These are phyloP conservation scores for Bos taurus DNA, from an alignment of 2,113 vertebrate species.

Conservation along the genomic window DNA sequence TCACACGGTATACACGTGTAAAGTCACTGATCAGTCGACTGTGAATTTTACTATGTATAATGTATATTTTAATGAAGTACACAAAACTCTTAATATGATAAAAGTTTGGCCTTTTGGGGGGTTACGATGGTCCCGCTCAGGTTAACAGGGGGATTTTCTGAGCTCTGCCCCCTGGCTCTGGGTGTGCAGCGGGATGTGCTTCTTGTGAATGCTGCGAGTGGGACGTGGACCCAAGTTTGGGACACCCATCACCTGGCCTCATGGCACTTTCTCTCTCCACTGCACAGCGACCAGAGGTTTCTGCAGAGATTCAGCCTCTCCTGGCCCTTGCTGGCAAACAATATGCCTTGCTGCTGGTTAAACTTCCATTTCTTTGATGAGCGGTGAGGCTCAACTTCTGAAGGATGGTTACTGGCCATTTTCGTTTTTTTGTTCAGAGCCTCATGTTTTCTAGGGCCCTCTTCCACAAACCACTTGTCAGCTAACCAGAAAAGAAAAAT, in stretches of 20 bases:
- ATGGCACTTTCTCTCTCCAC: neutral
- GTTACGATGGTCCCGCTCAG: neutral
- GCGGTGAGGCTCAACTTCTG: neutral
- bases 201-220: neutral
- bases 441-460: neutral
- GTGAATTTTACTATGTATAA: neutral
- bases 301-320: neutral
- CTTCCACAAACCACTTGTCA: neutral
- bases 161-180: neutral
- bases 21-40: neutral
- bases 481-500: neutral
- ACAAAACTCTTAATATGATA: neutral
- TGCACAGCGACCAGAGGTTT: neutral
- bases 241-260: neutral
- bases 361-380: neutral
- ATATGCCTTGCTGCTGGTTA: neutral
- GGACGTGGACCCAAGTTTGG: neutral
- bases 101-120: no score
- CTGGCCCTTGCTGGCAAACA: neutral
- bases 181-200: neutral
- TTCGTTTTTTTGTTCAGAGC: neutral
- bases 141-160: neutral
- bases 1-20: neutral
- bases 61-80: neutral
- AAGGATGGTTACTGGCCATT: neutral